Percentiles rank a stretch among this genome's conserved stretches.
These are phyloP conservation scores for Eriosoma lanigerum DNA, from an alignment of 1,140 invertebrate genomes.

Conservation along the genomic window DNA sequence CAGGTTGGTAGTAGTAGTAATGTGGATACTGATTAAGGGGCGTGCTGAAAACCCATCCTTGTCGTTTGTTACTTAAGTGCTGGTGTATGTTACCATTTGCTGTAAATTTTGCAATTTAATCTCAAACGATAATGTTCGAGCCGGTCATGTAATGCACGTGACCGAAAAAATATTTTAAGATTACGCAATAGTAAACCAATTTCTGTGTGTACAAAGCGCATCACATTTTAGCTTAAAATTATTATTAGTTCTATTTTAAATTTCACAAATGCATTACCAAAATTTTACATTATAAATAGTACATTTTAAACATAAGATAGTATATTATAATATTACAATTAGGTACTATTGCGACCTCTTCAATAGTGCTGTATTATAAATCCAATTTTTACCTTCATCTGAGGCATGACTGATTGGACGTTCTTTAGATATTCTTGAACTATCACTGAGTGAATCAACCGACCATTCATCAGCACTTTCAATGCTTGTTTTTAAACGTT, in stretches of 20 bases:
- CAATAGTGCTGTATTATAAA: not conserved
- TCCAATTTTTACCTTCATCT: conserved; percentile 30
- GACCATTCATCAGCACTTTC: conserved; percentile 25
- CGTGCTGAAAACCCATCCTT: conserved; percentile 49
- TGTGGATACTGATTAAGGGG: conserved; percentile 48
- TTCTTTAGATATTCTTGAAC: conserved; percentile 24
- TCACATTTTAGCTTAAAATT: not conserved
- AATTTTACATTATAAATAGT: not conserved
- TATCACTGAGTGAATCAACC: conserved; percentile 15
- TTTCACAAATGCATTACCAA: not conserved
- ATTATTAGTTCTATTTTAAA: not conserved
- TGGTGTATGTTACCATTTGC: conserved; percentile 49
- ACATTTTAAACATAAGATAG: not conserved
- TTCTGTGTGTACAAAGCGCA: not conserved
- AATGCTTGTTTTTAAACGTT: conserved; percentile 37
- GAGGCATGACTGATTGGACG: conserved; percentile 32
- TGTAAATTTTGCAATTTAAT: conserved; percentile 40
- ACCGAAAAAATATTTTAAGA: conserved; percentile 5
- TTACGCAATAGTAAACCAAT: conserved; percentile 34
- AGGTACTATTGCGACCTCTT: conserved; percentile 39
- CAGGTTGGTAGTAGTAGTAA: conserved; percentile 50
- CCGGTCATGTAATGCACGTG: not conserved
- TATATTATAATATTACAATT: conserved; percentile 1
- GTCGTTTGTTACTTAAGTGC: conserved; percentile 48
- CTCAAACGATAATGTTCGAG: conserved; percentile 31